A percentile compares a stretch with the other conserved stretches of the same genome.
Evolutionary conservation across 2,113 vertebrate genomes (phyloP).

Genomic region (Ia io): DNA sequence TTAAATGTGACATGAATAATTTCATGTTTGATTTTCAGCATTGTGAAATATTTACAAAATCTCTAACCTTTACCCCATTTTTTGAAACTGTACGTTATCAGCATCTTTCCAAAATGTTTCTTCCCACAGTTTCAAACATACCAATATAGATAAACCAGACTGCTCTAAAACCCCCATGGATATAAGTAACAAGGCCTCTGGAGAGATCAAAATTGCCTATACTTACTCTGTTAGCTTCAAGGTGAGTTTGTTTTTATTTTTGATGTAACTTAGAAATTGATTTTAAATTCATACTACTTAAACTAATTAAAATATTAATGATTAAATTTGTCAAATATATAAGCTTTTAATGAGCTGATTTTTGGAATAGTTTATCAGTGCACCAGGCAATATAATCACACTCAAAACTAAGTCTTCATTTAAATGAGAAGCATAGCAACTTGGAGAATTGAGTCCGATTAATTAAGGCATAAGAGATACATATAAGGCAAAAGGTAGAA

Average conservation of each 20-base stretch:
- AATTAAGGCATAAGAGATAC: neutral
- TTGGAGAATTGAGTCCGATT: neutral
- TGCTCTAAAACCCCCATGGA: constrained; percentile 93
- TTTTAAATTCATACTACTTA: constrained; percentile 58
- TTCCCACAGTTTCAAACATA: constrained; percentile 88
- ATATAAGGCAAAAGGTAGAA: neutral
- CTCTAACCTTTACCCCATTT: constrained; percentile 8
- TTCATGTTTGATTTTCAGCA: constrained; percentile 11
- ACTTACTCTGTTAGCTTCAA: constrained; percentile 92
- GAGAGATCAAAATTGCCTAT: constrained; percentile 88
- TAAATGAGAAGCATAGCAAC: neutral
- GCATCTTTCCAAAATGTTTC: constrained; percentile 60
- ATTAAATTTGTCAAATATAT: neutral
- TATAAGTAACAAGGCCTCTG: constrained; percentile 86
- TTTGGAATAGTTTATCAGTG: neutral
- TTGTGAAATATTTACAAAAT: constrained; percentile 40
- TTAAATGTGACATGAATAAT: neutral
- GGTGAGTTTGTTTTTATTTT: constrained; percentile 81
- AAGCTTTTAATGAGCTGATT: constrained; percentile 41
- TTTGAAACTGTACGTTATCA: neutral
- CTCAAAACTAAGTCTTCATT: constrained; percentile 7
- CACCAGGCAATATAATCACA: neutral
- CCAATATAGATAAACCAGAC: constrained; percentile 81
- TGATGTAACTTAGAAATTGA: constrained; percentile 37
- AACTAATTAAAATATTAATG: constrained; percentile 46